These are phyloP conservation scores for Drosophila fungiperda DNA, from an alignment of 2,888 invertebrate species.

Conservation along the genomic window DNA sequence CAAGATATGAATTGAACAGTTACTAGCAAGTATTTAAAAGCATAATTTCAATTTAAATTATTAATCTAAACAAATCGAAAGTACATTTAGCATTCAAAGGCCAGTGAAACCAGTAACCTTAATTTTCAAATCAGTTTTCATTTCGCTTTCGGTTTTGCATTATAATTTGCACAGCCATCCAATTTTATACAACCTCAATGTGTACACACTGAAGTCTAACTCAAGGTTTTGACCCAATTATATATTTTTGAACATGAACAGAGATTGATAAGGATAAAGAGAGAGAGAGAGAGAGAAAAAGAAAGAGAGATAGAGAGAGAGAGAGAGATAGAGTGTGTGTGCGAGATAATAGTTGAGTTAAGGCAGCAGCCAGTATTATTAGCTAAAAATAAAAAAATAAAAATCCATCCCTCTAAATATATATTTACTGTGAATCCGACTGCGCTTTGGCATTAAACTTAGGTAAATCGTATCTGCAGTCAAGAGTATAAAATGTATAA, in stretches of 20 bases:
- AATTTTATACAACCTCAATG: slow-evolving; percentile 3
- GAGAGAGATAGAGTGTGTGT: no score
- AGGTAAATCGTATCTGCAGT: slow-evolving; percentile 12
- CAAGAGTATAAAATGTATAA: slow-evolving; percentile 28
- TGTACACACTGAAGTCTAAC: slow-evolving; percentile 2
- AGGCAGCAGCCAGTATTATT: slow-evolving; percentile 11
- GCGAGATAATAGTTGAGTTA: slow-evolving; percentile 12
- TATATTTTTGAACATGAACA: slow-evolving; percentile 18
- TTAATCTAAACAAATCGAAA: neutral
- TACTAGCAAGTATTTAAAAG: neutral
- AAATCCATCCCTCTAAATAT: neutral
- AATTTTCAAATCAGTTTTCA: slow-evolving; percentile 9
- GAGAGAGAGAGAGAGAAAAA: neutral
- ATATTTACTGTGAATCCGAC: slow-evolving; percentile 29
- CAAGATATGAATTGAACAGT: neutral
- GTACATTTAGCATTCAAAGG: neutral
- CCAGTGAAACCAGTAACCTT: slow-evolving; percentile 19
- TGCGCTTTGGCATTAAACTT: slow-evolving; percentile 39
- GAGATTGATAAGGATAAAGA: neutral
- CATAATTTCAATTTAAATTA: neutral
- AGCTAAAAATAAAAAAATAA: neutral
- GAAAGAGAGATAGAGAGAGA: neutral
- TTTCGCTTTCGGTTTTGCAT: slow-evolving; percentile 1
- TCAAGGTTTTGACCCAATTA: slow-evolving; percentile 16
- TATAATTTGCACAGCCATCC: slow-evolving; percentile 20